Evolutionary conservation across 2,888 invertebrate species (phyloP).

Genomic region (Noctua janthina): DNA sequence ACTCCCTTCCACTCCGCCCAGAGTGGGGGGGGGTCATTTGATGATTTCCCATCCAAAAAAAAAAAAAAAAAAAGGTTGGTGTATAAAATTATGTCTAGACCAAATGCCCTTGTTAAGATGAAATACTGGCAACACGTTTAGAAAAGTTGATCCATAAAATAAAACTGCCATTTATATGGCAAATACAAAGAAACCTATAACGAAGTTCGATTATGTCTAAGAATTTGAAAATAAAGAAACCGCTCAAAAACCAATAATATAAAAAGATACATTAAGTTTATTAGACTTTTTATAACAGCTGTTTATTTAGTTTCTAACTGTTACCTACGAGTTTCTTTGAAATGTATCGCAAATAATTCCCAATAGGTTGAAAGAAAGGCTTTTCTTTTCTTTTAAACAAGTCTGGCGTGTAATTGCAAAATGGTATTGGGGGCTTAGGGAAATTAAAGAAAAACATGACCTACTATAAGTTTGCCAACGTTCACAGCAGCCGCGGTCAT

Average conservation of each 20-base stretch:
- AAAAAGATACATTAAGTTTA: conserved; percentile 10
- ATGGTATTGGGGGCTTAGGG: background rate
- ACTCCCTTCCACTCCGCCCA: too few species aligned
- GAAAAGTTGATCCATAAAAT: background rate
- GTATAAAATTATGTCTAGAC: background rate
- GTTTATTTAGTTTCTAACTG: conserved; percentile 27
- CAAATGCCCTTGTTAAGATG: background rate
- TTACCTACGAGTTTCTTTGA: conserved; percentile 4
- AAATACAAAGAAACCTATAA: conserved; percentile 7
- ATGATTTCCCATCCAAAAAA: too few species aligned
- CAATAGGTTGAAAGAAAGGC: conserved; percentile 7
- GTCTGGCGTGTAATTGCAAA: conserved; percentile 28
- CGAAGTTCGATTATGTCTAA: background rate
- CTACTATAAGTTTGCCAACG: background rate
- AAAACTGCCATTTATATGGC: conserved; percentile 9
- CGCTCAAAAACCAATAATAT: conserved; percentile 10
- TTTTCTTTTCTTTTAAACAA: conserved; percentile 11
- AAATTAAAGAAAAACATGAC: conserved; percentile 40
- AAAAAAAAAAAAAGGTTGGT: background rate
- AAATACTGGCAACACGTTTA: background rate
- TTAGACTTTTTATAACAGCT: conserved; percentile 7
- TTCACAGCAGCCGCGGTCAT: background rate
- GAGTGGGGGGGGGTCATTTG: too few species aligned
- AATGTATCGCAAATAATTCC: conserved; percentile 36
- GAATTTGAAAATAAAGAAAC: conserved; percentile 3